A percentile compares a stretch with the other conserved stretches of the same genome.
phyloP scores from a whole-genome alignment of 1,140 invertebrate genomes.

The Papilio polyxenes region DNA sequence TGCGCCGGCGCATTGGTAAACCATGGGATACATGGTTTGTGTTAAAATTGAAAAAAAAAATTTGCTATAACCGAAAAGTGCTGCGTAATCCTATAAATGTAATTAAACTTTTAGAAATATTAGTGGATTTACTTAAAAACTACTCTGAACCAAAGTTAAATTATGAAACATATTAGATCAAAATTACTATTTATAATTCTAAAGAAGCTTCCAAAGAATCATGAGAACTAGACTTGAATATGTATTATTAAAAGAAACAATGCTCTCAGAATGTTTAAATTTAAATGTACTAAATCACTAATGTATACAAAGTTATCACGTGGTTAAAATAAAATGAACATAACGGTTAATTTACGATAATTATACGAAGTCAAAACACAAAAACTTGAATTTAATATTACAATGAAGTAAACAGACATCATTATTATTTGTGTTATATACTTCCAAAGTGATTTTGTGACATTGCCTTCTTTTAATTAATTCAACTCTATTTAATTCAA shows the following conservation, averaged over 20 bases:
- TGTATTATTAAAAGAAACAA: conserved; percentile 36
- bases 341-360: not conserved
- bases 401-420: too few relatives aligned
- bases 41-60: not conserved
- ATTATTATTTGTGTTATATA: too few relatives aligned
- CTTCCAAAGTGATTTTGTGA: too few relatives aligned
- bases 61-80: too few relatives aligned
- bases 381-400: not conserved
- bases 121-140: too few relatives aligned
- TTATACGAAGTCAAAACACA: not conserved
- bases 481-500: too few relatives aligned
- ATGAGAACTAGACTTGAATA: conserved; percentile 48
- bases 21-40: not conserved
- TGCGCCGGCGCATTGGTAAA: not conserved
- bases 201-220: conserved; percentile 39
- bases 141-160: not conserved
- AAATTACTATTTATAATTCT: not conserved
- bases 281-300: conserved; percentile 21
- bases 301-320: not conserved
- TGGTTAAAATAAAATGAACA: not conserved
- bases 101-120: too few relatives aligned
- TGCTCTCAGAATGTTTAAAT: conserved; percentile 33
- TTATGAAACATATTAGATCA: too few relatives aligned
- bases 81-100: too few relatives aligned
- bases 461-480: too few relatives aligned